Percentiles rank a stretch among this genome's conserved stretches.
Conservation (phyloP, 2,113 vertebrate species). For the Gulo gulo region DNA sequence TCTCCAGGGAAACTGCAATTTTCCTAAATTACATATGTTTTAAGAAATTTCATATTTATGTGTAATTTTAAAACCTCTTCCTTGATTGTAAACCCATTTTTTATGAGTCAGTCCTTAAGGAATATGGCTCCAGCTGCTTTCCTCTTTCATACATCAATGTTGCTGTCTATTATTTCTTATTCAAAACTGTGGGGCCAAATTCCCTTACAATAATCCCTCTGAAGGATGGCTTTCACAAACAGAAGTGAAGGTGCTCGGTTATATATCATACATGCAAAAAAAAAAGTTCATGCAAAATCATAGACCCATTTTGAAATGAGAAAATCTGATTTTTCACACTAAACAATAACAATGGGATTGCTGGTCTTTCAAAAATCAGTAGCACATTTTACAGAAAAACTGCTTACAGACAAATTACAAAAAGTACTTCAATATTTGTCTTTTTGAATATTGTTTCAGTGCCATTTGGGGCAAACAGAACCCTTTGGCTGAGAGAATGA, state of each 20-base stretch:
- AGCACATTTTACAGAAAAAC: background rate
- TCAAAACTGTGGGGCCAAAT: background rate
- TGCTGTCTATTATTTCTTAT: background rate
- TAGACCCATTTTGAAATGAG: background rate
- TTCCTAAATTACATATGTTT: background rate
- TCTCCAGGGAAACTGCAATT: background rate
- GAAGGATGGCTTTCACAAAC: background rate
- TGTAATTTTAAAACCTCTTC: background rate
- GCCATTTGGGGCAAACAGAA: background rate
- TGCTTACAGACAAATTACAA: background rate
- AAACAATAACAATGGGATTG: conserved; percentile 6
- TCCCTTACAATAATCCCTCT: background rate
- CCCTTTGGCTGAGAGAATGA: background rate
- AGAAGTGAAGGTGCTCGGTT: background rate
- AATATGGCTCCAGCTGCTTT: background rate
- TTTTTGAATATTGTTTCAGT: conserved; percentile 8
- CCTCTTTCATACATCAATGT: background rate
- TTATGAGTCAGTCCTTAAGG: background rate
- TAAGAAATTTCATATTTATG: background rate
- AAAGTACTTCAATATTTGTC: conserved; percentile 2
- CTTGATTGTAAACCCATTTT: conserved; percentile 18
- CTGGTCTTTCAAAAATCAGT: background rate
- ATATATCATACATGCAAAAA: background rate
- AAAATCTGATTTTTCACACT: background rate
- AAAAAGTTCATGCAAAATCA: background rate